Conservation (phyloP, 2,113 vertebrate genomes). For the Acrocephalus kingi region DNA sequence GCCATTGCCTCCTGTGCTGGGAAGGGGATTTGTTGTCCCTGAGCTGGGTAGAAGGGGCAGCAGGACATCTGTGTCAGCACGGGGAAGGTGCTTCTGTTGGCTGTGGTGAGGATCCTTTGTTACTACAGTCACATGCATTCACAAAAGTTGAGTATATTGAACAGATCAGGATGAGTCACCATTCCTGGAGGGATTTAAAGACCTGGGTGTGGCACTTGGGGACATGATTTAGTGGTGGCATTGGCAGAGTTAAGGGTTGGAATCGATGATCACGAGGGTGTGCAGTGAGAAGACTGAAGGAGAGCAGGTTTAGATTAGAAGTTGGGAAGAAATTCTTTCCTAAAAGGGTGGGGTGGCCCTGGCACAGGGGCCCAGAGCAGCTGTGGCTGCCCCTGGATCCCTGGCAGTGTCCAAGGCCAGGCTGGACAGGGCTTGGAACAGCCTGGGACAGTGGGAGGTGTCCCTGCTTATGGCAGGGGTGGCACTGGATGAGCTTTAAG, state of each 20-base stretch:
- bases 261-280: background rate
- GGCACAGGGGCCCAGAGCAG: background rate
- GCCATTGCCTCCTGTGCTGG: background rate
- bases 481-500: background rate
- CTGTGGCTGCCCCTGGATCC: background rate
- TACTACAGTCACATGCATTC: fast-evolving
- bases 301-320: too few relatives aligned
- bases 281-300: background rate
- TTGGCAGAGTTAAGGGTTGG: background rate
- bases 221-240: background rate
- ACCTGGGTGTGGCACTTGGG: fast-evolving
- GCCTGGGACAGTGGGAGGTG: background rate
- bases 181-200: background rate
- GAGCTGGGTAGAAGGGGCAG: background rate
- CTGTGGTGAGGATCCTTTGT: background rate
- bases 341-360: background rate
- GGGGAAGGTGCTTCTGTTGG: background rate
- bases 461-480: background rate
- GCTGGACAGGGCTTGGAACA: background rate
- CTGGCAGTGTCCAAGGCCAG: background rate
- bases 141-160: background rate
- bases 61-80: background rate
- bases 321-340: background rate
- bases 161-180: background rate
- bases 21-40: background rate